Evolutionary conservation across 2,797 vertebrate species (phyloP).

Genomic region (Catharus ustulatus): DNA sequence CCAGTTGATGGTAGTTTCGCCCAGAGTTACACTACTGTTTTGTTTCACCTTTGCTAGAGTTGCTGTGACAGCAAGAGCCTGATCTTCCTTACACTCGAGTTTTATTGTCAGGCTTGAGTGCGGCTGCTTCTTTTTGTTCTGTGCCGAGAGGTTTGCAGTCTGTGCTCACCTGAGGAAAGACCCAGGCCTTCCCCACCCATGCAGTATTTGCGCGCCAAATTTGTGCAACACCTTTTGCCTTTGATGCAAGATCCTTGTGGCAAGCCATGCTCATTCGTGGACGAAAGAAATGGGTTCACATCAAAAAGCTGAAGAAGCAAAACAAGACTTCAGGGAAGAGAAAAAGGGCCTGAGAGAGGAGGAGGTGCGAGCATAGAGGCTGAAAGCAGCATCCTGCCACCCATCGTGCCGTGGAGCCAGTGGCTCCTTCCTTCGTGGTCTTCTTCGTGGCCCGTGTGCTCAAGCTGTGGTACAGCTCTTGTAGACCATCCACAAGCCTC

Average conservation of each 20-base stretch:
- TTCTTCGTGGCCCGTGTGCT: not conserved
- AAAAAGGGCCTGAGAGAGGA: not conserved
- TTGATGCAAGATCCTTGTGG: not conserved
- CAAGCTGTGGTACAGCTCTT: not conserved
- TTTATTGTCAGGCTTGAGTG: not conserved
- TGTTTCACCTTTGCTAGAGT: not conserved
- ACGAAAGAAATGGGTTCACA: not conserved
- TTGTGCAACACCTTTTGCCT: slow-evolving; percentile 59
- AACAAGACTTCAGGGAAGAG: not conserved
- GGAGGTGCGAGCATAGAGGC: not conserved
- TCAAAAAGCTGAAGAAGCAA: not conserved
- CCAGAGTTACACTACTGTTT: not conserved
- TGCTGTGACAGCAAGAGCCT: not conserved
- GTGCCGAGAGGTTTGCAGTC: not conserved
- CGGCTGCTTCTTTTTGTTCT: not conserved
- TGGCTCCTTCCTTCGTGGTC: not conserved
- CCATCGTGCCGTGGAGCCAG: not conserved
- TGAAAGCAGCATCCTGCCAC: not conserved
- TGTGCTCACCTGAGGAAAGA: not conserved
- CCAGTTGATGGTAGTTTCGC: slow-evolving; percentile 33
- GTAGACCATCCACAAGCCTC: not conserved
- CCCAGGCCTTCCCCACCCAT: slow-evolving; percentile 33
- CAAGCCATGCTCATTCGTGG: not conserved
- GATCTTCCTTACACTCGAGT: slow-evolving; percentile 9
- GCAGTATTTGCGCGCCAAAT: slow-evolving; percentile 72